These are phyloP conservation scores for Deroplatys truncata DNA, from an alignment of 2,888 invertebrate genomes.

Conservation along the genomic window DNA sequence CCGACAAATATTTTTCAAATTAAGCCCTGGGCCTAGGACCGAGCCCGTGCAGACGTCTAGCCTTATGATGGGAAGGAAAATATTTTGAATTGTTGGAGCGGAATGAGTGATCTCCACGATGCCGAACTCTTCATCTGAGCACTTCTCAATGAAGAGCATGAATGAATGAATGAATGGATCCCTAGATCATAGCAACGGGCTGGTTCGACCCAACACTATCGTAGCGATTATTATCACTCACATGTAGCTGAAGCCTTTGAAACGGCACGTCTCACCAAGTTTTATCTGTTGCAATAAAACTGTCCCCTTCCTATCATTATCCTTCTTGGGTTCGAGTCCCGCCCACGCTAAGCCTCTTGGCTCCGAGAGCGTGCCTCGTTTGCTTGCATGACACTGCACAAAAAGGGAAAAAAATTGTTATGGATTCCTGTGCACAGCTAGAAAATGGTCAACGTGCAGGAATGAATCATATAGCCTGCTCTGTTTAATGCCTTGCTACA, in stretches of 20 bases:
- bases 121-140: too few species aligned
- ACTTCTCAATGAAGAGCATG: too few species aligned
- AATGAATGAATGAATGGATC: too few species aligned
- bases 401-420: neutral
- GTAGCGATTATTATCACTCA: neutral
- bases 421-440: neutral
- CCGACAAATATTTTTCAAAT: too few species aligned
- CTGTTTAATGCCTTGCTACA: neutral
- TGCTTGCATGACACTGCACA: neutral
- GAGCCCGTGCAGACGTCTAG: too few species aligned
- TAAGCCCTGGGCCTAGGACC: too few species aligned
- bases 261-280: neutral
- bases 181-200: too few species aligned
- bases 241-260: neutral
- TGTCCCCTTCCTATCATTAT: neutral
- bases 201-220: neutral
- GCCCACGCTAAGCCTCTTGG: neutral
- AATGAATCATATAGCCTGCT: neutral
- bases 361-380: neutral
- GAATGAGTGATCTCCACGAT: too few species aligned
- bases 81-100: too few species aligned
- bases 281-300: neutral
- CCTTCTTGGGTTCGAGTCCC: neutral
- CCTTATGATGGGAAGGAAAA: too few species aligned
- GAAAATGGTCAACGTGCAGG: neutral